Percentiles rank a stretch among this genome's conserved stretches.
phyloP scores from a whole-genome alignment of 2,113 vertebrate species.

The Tetraodon nigroviridis region DNA sequence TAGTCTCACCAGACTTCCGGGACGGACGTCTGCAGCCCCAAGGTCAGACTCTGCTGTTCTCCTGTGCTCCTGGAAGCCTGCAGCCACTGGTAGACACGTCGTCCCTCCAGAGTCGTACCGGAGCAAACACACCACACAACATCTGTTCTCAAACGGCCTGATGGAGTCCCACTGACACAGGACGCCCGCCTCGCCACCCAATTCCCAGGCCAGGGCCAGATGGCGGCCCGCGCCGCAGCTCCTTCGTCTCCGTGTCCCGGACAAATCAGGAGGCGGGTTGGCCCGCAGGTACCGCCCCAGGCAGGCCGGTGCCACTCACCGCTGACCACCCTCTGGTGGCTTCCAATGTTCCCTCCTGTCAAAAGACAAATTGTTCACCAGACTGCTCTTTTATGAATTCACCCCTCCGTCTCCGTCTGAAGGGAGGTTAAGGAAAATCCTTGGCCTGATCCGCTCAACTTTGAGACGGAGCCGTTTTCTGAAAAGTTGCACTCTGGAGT shows the following conservation, averaged over 20 bases:
- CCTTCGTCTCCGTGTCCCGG: conserved; percentile 59
- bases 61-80: conserved; percentile 57
- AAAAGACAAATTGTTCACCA: conserved; percentile 89
- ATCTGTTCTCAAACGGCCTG: conserved; percentile 99
- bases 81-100: conserved; percentile 88
- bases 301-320: conserved; percentile 78
- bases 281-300: conserved; percentile 86
- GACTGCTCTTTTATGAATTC: conserved; percentile 81
- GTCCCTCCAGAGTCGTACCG: conserved; percentile 90
- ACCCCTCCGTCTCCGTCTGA: conserved; percentile 72
- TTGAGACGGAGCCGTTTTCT: conserved; percentile 67
- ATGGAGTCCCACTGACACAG: conserved; percentile 91
- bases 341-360: conserved; percentile 82
- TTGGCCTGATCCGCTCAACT: conserved; percentile 77
- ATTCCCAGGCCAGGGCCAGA: conserved; percentile 95
- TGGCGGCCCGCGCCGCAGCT: conserved; percentile 73
- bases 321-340: conserved; percentile 80
- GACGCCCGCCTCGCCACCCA: conserved; percentile 76
- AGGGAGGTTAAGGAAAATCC: conserved; percentile 81
- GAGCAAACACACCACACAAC: conserved; percentile 92
- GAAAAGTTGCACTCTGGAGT: conserved; percentile 57
- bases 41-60: conserved; percentile 71
- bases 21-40: conserved; percentile 71
- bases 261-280: conserved; percentile 77
- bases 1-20: conserved; percentile 38